Percentiles rank a stretch among this genome's conserved stretches.
Conservation (phyloP, 2,797 vertebrate species). For the Sebastes steindachneri region DNA sequence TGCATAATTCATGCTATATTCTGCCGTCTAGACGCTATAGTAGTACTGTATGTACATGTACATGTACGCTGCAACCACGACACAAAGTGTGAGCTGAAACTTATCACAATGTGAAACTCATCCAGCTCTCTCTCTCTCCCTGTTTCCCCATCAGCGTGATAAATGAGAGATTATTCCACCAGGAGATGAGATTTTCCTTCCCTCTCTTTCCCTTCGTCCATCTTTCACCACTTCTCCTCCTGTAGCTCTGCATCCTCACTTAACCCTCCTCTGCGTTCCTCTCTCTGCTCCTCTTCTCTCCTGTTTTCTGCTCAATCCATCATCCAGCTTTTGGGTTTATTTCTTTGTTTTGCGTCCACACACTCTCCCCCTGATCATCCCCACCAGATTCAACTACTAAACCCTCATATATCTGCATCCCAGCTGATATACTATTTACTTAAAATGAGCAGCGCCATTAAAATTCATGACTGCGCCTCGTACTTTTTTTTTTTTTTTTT, state of each 20-base stretch:
- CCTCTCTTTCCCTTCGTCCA: conserved; percentile 47
- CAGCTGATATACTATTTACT: conserved; percentile 63
- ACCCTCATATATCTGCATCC: conserved; percentile 57
- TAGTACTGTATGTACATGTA: conserved; percentile 23
- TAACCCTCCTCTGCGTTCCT: conserved; percentile 30
- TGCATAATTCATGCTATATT: conserved; percentile 86
- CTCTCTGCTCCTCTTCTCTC: conserved; percentile 18
- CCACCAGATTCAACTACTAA: conserved; percentile 25
- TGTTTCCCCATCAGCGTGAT: conserved; percentile 80
- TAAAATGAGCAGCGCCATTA: conserved; percentile 74
- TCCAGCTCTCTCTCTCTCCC: conserved; percentile 27
- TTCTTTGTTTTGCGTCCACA: conserved; percentile 53
- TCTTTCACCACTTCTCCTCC: conserved; percentile 52
- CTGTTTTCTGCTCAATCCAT: conserved; percentile 54
- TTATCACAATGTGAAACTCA: conserved; percentile 36
- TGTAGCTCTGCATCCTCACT: conserved; percentile 46
- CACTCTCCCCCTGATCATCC: conserved; percentile 1
- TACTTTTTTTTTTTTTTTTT: conserved; percentile 46
- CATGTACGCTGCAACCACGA: conserved; percentile 28
- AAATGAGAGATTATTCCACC: conserved; percentile 81
- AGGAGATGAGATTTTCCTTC: conserved; percentile 80
- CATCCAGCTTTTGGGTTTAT: conserved; percentile 45
- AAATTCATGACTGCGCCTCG: conserved; percentile 79
- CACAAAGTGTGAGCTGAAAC: conserved; percentile 21
- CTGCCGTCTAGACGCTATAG: conserved; percentile 76